Conservation (phyloP, 2,113 vertebrate species). For the Tringa solitaria region DNA sequence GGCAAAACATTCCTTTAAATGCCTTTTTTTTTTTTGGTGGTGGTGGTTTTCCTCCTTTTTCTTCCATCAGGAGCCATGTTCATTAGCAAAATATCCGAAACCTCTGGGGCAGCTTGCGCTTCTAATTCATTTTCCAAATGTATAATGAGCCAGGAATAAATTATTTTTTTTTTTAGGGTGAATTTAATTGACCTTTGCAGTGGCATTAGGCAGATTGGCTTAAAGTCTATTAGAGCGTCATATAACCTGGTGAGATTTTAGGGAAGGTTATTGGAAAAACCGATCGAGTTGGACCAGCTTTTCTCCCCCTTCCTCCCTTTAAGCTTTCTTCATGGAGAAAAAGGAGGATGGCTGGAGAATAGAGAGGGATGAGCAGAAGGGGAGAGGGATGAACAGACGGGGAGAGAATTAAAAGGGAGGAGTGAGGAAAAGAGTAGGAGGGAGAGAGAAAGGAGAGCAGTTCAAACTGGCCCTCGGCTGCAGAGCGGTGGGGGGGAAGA, state of each 20-base stretch:
- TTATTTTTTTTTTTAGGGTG: constrained; percentile 75
- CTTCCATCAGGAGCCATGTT: constrained; percentile 67
- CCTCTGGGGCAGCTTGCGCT: constrained; percentile 77
- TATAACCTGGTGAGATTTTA: constrained; percentile 74
- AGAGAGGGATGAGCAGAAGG: constrained; percentile 57
- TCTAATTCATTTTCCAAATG: constrained; percentile 81
- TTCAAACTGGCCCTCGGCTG: not conserved
- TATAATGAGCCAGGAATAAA: constrained; percentile 81
- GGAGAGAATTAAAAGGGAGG: constrained; percentile 19
- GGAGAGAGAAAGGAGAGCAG: not conserved
- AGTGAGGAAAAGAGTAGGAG: not conserved
- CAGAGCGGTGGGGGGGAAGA: not conserved
- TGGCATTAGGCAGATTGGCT: constrained; percentile 79
- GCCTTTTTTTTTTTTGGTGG: not conserved
- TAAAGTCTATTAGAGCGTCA: constrained; percentile 77
- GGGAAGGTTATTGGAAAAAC: constrained; percentile 69
- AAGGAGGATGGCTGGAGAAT: constrained; percentile 45
- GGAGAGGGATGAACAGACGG: constrained; percentile 23
- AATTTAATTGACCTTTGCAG: constrained; percentile 85
- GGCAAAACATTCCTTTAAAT: not conserved
- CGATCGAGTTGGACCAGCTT: not conserved
- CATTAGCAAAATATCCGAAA: constrained; percentile 81
- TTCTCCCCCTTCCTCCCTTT: not conserved
- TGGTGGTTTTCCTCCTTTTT: not conserved
- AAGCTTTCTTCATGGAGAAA: constrained; percentile 30